Conservation (phyloP, 2,888 invertebrate genomes). For the Meandrusa payeni region DNA sequence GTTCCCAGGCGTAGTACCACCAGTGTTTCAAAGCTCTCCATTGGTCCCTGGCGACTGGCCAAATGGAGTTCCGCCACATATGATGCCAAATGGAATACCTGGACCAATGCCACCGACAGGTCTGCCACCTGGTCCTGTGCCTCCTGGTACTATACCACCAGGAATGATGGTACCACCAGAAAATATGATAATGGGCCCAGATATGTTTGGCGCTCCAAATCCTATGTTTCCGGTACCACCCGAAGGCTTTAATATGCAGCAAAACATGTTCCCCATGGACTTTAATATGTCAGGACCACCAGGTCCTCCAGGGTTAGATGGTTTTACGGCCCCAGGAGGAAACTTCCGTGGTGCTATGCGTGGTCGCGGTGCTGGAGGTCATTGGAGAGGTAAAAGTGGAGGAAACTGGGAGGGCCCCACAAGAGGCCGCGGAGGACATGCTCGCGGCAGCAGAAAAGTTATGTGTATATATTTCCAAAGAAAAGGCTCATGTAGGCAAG, state of each 20-base stretch:
- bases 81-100: conserved; percentile 59
- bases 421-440: conserved; percentile 70
- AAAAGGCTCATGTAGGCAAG: conserved; percentile 90
- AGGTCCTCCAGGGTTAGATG: conserved; percentile 51
- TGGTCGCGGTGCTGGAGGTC: conserved; percentile 72
- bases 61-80: conserved; percentile 58
- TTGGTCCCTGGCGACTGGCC: conserved; percentile 66
- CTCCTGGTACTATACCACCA: conserved; percentile 54
- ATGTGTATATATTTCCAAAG: conserved; percentile 90
- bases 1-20: conserved; percentile 67
- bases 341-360: conserved; percentile 80
- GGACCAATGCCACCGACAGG: conserved; percentile 51
- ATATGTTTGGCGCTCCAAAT: conserved; percentile 60
- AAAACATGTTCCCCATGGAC: conserved; percentile 74
- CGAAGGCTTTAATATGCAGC: conserved; percentile 69
- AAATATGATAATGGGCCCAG: conserved; percentile 72
- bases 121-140: conserved; percentile 53
- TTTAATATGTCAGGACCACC: conserved; percentile 72
- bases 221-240: conserved; percentile 58
- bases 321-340: too few species aligned
- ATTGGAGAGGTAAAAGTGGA: conserved; percentile 73
- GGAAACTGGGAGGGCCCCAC: conserved; percentile 71
- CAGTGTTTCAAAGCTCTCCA: conserved; percentile 63
- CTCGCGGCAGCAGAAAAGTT: conserved; percentile 77
- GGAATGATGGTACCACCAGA: conserved; percentile 72